phyloP scores from a whole-genome alignment of 2,888 invertebrate species.

The Macrosoma leucophasiata region DNA sequence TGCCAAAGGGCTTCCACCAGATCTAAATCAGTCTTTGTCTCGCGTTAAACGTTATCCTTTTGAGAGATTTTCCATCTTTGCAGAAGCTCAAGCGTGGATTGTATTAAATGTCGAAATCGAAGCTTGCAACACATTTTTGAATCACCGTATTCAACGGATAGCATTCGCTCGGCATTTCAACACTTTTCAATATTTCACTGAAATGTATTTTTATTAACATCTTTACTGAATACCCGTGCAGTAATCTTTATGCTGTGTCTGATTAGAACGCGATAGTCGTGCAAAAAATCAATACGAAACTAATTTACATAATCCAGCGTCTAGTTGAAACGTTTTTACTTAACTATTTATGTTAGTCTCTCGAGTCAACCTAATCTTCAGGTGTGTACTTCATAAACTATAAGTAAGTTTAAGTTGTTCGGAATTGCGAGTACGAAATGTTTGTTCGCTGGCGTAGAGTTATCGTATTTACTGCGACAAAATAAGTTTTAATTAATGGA shows the following conservation, averaged over 20 bases:
- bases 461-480: constrained; percentile 57
- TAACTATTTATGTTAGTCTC: too few species aligned
- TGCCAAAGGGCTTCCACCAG: constrained; percentile 53
- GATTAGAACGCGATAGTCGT: too few species aligned
- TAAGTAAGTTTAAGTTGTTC: constrained; percentile 43
- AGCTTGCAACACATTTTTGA: constrained; percentile 40
- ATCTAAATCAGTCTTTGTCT: constrained; percentile 72
- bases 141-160: constrained; percentile 21
- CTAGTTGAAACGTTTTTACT: too few species aligned
- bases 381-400: constrained; percentile 48
- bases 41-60: constrained; percentile 67
- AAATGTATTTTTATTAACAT: too few species aligned
- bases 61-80: constrained; percentile 69
- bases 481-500: constrained; percentile 76
- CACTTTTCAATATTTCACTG: too few species aligned
- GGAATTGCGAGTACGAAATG: constrained; percentile 45
- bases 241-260: too few species aligned
- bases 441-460: constrained; percentile 45
- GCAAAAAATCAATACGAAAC: too few species aligned
- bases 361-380: constrained; percentile 48
- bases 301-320: too few species aligned
- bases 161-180: too few species aligned
- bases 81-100: constrained; percentile 49
- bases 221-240: too few species aligned
- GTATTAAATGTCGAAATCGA: constrained; percentile 55